A percentile compares a stretch with the other conserved stretches of the same genome.
These are phyloP conservation scores for Urechis unicinctus DNA, from an alignment of 2,888 invertebrate species.

Conservation along the genomic window DNA sequence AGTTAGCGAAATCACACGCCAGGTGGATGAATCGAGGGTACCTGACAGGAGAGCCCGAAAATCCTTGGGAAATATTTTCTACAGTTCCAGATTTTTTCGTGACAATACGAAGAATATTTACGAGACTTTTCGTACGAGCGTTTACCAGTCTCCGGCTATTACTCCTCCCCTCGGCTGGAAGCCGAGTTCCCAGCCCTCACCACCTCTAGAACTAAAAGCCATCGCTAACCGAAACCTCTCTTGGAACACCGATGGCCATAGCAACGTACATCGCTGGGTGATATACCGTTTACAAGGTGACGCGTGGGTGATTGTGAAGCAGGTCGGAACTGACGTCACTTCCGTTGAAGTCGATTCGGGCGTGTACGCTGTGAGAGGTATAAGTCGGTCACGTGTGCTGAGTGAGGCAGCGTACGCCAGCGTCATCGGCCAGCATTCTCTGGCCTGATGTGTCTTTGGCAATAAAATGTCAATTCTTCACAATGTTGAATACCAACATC, in stretches of 20 bases:
- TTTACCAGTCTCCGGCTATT: slow-evolving; percentile 27
- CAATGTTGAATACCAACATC: too few species aligned
- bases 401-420: too few species aligned
- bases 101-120: slow-evolving; percentile 26
- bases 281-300: background rate
- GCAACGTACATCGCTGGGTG: background rate
- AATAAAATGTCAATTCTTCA: too few species aligned
- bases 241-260: too few species aligned
- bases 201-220: too few species aligned
- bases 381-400: too few species aligned
- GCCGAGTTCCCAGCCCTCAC: background rate
- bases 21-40: slow-evolving; percentile 25
- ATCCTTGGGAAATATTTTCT: slow-evolving; percentile 32
- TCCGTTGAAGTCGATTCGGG: background rate
- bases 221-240: too few species aligned
- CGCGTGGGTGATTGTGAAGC: background rate
- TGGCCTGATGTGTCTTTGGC: too few species aligned
- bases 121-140: slow-evolving; percentile 19
- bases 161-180: slow-evolving; percentile 17
- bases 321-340: background rate
- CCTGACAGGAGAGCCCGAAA: slow-evolving; percentile 1
- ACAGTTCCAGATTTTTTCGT: slow-evolving; percentile 30
- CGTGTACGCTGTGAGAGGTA: background rate
- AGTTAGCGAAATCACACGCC: slow-evolving; percentile 28
- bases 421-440: too few species aligned